A percentile compares a stretch with the other conserved stretches of the same genome.
Conservation (phyloP, 2,113 vertebrate species). For the Catharus minimus region DNA sequence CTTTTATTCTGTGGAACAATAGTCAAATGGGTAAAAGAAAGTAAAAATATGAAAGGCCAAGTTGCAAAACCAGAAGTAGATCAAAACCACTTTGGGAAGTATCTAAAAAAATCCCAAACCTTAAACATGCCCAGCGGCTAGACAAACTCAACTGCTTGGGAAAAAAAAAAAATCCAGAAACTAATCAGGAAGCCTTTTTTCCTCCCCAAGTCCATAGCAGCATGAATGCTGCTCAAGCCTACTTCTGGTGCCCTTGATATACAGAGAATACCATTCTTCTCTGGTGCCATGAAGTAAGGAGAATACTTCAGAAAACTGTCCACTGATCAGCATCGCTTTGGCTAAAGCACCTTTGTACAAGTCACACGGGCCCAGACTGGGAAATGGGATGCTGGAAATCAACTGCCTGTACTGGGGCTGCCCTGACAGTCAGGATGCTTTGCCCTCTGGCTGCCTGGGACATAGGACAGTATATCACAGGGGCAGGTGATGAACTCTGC, state of each 20-base stretch:
- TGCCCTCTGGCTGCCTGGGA: background rate
- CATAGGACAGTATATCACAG: background rate
- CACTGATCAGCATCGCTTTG: background rate
- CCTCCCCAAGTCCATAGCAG: background rate
- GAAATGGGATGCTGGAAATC: background rate
- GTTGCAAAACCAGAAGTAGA: background rate
- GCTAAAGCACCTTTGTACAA: background rate
- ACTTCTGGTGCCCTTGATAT: background rate
- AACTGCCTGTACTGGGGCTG: background rate
- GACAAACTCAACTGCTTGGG: background rate
- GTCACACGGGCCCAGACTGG: background rate
- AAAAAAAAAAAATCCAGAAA: background rate
- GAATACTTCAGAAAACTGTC: background rate
- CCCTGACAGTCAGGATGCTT: background rate
- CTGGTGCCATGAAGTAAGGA: background rate
- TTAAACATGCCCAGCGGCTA: background rate
- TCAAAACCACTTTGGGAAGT: background rate
- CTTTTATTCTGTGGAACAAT: background rate
- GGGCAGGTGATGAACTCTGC: background rate
- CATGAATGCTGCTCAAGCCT: background rate
- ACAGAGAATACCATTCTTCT: background rate
- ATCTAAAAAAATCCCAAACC: background rate
- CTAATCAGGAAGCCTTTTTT: background rate
- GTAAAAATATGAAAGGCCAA: background rate
- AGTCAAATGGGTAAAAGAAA: background rate